Evolutionary conservation across 2,888 invertebrate species (phyloP).

Genomic region (Machimus atricapillus): DNA sequence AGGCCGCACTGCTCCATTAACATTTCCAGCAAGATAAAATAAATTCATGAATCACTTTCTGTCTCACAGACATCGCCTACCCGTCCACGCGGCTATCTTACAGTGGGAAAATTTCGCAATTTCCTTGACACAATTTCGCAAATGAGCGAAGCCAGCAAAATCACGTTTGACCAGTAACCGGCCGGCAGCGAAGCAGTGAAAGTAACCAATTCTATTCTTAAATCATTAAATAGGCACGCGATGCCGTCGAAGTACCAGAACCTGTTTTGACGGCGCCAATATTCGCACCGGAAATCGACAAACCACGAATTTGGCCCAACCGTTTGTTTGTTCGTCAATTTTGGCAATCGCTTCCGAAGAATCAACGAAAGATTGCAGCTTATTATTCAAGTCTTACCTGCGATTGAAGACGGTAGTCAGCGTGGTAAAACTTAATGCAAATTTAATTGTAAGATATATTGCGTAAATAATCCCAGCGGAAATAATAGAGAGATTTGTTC

Average conservation of each 20-base stretch:
- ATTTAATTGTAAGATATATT: neutral
- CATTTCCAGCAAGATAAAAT: neutral
- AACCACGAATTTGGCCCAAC: neutral
- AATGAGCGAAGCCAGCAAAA: neutral
- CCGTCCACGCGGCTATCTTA: neutral
- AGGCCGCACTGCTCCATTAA: neutral
- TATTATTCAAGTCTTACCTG: neutral
- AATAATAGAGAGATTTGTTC: neutral
- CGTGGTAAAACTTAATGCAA: neutral
- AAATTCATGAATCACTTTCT: neutral
- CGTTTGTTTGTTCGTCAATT: neutral
- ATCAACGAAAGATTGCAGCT: neutral
- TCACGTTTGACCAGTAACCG: neutral
- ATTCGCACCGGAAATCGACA: neutral
- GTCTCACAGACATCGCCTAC: neutral
- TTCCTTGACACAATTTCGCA: slow-evolving; percentile 7
- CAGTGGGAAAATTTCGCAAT: neutral
- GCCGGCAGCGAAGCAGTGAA: neutral
- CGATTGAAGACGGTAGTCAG: neutral
- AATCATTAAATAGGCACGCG: neutral
- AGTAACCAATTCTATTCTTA: slow-evolving; percentile 14
- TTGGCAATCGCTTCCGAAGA: neutral
- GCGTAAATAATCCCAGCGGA: neutral
- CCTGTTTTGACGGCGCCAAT: neutral
- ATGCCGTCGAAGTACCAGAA: neutral